These are phyloP conservation scores for Malurus splendens DNA, from an alignment of 2,797 vertebrate species.

Conservation along the genomic window DNA sequence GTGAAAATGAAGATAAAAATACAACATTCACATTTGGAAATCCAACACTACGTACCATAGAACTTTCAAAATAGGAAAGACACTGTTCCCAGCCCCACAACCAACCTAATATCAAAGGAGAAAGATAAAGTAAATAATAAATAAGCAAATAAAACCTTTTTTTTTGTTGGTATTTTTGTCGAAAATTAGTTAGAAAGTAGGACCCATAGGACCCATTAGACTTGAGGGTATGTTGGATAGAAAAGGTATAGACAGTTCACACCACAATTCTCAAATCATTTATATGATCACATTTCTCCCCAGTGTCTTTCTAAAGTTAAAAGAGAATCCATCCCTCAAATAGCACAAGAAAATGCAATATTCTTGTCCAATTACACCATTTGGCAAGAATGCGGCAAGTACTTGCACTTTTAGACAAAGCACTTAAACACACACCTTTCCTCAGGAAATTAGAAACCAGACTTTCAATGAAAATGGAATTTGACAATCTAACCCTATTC, in stretches of 20 bases:
- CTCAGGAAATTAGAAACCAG: neutral
- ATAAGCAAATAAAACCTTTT: neutral
- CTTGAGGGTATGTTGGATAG: neutral
- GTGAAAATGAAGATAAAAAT: neutral
- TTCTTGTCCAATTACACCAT: neutral
- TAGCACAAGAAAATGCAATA: neutral
- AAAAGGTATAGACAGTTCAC: neutral
- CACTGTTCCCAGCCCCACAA: constrained; percentile 91
- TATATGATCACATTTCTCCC: neutral
- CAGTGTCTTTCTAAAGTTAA: neutral
- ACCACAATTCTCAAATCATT: neutral
- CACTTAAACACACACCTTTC: neutral
- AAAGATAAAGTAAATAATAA: constrained; percentile 11
- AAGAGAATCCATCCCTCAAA: neutral
- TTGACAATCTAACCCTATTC: neutral
- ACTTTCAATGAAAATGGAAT: neutral
- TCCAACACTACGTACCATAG: constrained; percentile 76
- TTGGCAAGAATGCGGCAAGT: neutral
- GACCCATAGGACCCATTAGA: neutral
- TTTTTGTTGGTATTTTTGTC: neutral
- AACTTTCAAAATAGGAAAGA: constrained; percentile 84
- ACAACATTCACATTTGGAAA: neutral
- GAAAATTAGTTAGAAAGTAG: neutral
- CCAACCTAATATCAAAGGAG: constrained; percentile 79
- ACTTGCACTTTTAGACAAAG: neutral